A percentile compares a stretch with the other conserved stretches of the same genome.
phyloP scores from a whole-genome alignment of 2,113 vertebrate genomes.

The Clarias magur region DNA sequence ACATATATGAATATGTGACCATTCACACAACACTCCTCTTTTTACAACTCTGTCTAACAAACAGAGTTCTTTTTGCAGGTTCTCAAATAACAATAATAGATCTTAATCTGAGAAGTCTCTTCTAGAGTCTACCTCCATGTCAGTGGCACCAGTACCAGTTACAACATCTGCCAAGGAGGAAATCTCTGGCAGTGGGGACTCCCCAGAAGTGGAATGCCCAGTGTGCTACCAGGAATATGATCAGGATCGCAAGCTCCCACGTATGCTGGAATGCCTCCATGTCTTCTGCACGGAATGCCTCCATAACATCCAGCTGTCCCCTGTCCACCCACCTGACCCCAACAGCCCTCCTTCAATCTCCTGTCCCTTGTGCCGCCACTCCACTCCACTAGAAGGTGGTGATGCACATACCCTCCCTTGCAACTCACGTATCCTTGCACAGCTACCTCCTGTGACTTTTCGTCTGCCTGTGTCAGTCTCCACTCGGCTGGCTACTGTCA shows the following conservation, averaged over 20 bases:
- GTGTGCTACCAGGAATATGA: slow-evolving; percentile 79
- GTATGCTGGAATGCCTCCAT: slow-evolving; percentile 76
- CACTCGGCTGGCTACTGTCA: slow-evolving; percentile 60
- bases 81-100: neutral
- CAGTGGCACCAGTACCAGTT: slow-evolving; percentile 45
- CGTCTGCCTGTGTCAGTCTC: slow-evolving; percentile 55
- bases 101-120: neutral
- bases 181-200: slow-evolving; percentile 53
- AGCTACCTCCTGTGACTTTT: slow-evolving; percentile 63
- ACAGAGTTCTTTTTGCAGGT: neutral
- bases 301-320: slow-evolving; percentile 69
- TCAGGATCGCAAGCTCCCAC: slow-evolving; percentile 69
- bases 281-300: slow-evolving; percentile 79
- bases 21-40: neutral
- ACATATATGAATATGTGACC: neutral
- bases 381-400: slow-evolving; percentile 64
- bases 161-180: slow-evolving; percentile 17
- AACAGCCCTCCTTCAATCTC: slow-evolving; percentile 60
- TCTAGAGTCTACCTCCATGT: slow-evolving; percentile 52
- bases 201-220: slow-evolving; percentile 73
- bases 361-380: slow-evolving; percentile 75
- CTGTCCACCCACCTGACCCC: slow-evolving; percentile 42
- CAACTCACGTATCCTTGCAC: slow-evolving; percentile 68
- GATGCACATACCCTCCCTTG: slow-evolving; percentile 68
- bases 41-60: neutral